Evolutionary conservation across 2,888 invertebrate genomes (phyloP).

Genomic region (Asteroscopus sphinx): DNA sequence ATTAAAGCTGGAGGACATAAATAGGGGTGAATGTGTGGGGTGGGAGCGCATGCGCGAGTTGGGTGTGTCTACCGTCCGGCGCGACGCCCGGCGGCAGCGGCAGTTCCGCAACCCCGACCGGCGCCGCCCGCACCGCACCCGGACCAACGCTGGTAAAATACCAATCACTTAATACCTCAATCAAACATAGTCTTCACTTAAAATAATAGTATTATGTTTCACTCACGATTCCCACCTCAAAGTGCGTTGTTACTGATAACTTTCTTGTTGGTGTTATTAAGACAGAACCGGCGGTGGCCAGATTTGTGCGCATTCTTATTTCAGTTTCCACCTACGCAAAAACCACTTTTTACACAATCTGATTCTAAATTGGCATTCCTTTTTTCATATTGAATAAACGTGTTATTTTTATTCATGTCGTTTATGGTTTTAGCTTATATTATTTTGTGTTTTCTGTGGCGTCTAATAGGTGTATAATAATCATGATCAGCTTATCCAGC

Average conservation of each 20-base stretch:
- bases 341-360: slow-evolving; percentile 58
- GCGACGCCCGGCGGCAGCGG: slow-evolving; percentile 75
- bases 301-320: slow-evolving; percentile 73
- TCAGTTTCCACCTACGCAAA: slow-evolving; percentile 73
- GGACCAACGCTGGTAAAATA: slow-evolving; percentile 68
- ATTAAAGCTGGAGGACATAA: slow-evolving; percentile 56
- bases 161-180: slow-evolving; percentile 54
- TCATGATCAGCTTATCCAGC: slow-evolving; percentile 33
- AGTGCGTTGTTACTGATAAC: slow-evolving; percentile 30
- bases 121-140: slow-evolving; percentile 61
- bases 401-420: slow-evolving; percentile 27
- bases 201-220: slow-evolving; percentile 26
- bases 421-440: slow-evolving; percentile 15
- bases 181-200: slow-evolving; percentile 39
- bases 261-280: slow-evolving; percentile 43
- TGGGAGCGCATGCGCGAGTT: slow-evolving; percentile 81
- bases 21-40: slow-evolving; percentile 63
- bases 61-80: slow-evolving; percentile 83
- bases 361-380: slow-evolving; percentile 29
- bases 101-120: slow-evolving; percentile 78
- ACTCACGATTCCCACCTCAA: slow-evolving; percentile 15
- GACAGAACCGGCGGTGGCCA: slow-evolving; percentile 57
- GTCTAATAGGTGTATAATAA: slow-evolving; percentile 12
- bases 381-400: slow-evolving; percentile 26
- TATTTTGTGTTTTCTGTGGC: slow-evolving; percentile 18